Evolutionary conservation across 1,140 invertebrate genomes (phyloP).

Genomic region (Halesus radiatus): DNA sequence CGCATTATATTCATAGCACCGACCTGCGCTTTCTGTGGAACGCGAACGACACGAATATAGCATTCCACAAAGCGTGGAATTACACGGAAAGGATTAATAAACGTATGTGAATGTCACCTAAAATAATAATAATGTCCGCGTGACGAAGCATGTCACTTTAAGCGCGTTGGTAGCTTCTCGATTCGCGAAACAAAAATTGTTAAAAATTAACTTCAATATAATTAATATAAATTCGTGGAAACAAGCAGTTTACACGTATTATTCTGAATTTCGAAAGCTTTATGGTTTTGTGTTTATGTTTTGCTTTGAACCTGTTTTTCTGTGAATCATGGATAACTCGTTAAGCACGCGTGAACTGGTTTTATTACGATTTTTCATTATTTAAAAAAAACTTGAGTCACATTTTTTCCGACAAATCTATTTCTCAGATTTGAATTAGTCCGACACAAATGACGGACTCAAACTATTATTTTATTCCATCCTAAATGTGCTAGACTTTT

Average conservation of each 20-base stretch:
- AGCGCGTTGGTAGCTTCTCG: no score
- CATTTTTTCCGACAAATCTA: no score
- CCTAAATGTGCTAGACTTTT: no score
- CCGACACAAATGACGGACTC: no score
- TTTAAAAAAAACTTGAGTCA: not conserved
- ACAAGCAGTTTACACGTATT: no score
- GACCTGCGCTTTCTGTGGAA: no score
- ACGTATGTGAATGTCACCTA: not conserved
- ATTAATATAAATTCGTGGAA: no score
- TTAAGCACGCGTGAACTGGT: not conserved
- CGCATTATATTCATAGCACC: no score
- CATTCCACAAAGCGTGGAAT: not conserved
- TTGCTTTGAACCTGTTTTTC: not conserved
- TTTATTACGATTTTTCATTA: not conserved
- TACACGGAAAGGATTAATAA: not conserved
- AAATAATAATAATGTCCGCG: conserved; percentile 1
- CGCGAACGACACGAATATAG: not conserved
- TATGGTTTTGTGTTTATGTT: not conserved
- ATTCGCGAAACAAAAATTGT: not conserved
- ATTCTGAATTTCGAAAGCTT: no score
- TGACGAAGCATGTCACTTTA: not conserved
- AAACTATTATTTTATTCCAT: no score
- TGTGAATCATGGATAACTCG: not conserved
- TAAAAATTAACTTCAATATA: not conserved
- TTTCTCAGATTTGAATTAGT: no score